phyloP scores from a whole-genome alignment of 2,797 vertebrate genomes.

The Eulemur coronatus region DNA sequence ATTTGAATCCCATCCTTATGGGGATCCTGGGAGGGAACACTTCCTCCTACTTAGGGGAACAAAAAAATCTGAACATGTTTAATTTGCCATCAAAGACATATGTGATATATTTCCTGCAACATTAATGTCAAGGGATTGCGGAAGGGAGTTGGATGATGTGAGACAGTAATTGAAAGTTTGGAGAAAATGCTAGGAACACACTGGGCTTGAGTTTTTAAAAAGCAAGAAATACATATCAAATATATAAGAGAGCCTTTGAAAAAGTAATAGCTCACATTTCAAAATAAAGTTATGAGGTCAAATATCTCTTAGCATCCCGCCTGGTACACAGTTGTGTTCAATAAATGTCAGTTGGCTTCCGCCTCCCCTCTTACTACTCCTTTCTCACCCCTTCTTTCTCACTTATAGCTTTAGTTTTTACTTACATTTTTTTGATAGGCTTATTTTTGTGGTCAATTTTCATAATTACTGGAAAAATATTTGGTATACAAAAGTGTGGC shows the following conservation, averaged over 20 bases:
- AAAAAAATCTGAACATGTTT: conserved; percentile 33
- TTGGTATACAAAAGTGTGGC: background rate
- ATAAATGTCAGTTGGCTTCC: background rate
- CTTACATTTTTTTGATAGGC: background rate
- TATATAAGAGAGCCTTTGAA: background rate
- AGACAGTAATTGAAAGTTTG: conserved; percentile 23
- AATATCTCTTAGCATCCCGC: background rate
- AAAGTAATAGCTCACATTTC: conserved; percentile 40
- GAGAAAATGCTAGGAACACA: conserved; percentile 28
- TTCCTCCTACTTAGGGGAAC: background rate
- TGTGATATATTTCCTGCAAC: conserved; percentile 7
- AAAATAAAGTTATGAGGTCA: background rate
- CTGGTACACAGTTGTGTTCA: background rate
- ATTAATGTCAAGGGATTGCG: conserved; percentile 6
- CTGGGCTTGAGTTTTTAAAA: background rate
- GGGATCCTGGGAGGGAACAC: background rate
- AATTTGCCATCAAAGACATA: conserved; percentile 11
- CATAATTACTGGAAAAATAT: background rate
- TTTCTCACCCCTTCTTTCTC: background rate
- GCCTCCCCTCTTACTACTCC: background rate
- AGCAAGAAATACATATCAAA: background rate
- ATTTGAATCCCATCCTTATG: background rate
- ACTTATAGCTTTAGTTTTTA: background rate
- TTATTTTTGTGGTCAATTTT: background rate
- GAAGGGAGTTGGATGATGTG: background rate